A percentile compares a stretch with the other conserved stretches of the same genome.
Evolutionary conservation across 1,140 invertebrate genomes (phyloP).

Genomic region (Caenorhabditis brenneri): DNA sequence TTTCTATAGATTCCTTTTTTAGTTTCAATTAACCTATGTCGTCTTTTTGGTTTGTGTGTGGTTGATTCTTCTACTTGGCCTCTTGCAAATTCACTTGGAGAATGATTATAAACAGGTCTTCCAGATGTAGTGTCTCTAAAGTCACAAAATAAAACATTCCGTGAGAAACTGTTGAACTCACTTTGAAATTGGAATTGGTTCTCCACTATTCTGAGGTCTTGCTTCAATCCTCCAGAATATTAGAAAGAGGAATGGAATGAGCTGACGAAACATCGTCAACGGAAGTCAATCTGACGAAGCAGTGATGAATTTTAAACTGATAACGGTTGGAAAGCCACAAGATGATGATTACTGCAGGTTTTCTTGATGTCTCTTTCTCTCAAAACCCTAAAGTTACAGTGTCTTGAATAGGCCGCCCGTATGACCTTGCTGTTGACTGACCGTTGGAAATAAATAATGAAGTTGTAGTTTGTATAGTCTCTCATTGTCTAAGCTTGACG

Average conservation of each 20-base stretch:
- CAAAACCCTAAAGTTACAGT: too few relatives aligned
- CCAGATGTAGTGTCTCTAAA: constrained; percentile 4
- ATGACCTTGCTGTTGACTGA: constrained; percentile 33
- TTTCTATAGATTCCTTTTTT: neutral
- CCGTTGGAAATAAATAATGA: neutral
- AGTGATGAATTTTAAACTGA: neutral
- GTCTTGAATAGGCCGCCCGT: neutral
- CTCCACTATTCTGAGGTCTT: neutral
- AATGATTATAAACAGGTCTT: constrained; percentile 14
- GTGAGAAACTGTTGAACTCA: too few relatives aligned
- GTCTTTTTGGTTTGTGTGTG: constrained; percentile 1
- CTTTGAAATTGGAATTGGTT: constrained; percentile 24
- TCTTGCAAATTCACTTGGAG: constrained; percentile 22
- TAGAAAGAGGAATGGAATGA: neutral
- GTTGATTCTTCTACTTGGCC: neutral
- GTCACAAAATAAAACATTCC: too few relatives aligned
- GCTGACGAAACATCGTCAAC: constrained; percentile 19
- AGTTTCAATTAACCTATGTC: neutral
- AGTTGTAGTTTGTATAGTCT: constrained; percentile 30
- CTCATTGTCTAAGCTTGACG: neutral
- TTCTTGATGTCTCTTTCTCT: neutral
- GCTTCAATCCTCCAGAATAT: neutral
- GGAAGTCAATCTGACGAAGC: neutral
- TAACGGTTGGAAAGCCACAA: neutral
- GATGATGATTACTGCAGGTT: constrained; percentile 20